Base-by-base conservation (phyloP, 2,797 vertebrate species). In the Hephaestus fuliginosus region DNA sequence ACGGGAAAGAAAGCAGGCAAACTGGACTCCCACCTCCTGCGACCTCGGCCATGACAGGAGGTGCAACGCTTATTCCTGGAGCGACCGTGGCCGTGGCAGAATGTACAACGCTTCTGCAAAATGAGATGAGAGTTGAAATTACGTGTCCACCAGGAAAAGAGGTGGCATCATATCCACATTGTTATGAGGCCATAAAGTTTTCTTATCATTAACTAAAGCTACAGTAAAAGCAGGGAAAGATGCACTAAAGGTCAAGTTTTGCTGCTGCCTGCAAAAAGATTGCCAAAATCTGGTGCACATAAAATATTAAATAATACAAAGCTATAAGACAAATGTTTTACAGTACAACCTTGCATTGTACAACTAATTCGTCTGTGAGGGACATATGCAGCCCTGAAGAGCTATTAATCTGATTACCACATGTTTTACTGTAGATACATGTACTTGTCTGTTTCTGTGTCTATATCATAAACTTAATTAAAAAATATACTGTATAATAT, bases 71-170 rank as follows among this genome's bases (percentile, higher is more conserved):
- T 85, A 14, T 81, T 92, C 77, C 85, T 74, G 61, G 69, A 43
- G 1, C 75, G 88, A 0, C 92, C 90, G 7, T 76, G 63, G 6
- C 90, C 91, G 18, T 93, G 90, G 17, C 93, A 94, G 69, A 81
- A 83, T 0, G 65, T n/a, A 12, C 93, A 93, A 1, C 88, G 89
- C 46, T 83, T 92, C 91, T 91, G 85, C 20, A 62, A 56, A 78
- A 55, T 9, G 5, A 75, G 2, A 71, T 0, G 9, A 44, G 6
- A 22, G 12, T 17, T 46, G 18, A 13, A 58, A 64, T 74, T 13
- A 12, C 0, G 12, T 5, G 39, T 53, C 30, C 52, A 36, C 11
- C 25, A 30, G 36, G 18, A 36, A 55, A 7, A 43, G 2, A 39
- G 7, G 25, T 1, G 6, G 6, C 15, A 39, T 25, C 14, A 8